Conservation (phyloP, 2,797 vertebrate species). For the Enoplosus armatus region DNA sequence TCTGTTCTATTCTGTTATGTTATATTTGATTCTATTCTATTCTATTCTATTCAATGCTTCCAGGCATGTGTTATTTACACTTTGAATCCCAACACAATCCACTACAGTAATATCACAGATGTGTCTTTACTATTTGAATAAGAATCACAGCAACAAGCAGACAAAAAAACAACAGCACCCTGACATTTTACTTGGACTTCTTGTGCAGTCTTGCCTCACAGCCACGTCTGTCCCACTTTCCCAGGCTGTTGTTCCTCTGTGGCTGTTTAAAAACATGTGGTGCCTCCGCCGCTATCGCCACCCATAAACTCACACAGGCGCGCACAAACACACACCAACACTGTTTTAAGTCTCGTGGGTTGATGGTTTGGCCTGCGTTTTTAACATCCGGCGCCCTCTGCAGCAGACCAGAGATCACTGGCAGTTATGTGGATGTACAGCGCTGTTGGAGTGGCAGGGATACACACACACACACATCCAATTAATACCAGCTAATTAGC, state of each 20-base stretch:
- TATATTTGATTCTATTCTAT: neutral
- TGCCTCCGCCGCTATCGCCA: constrained; percentile 4
- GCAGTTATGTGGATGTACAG: constrained; percentile 27
- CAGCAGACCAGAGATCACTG: constrained; percentile 29
- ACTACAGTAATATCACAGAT: neutral
- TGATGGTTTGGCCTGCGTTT: constrained; percentile 20
- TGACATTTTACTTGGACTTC: constrained; percentile 58
- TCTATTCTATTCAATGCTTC: neutral
- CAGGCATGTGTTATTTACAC: neutral
- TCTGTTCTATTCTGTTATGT: too few relatives aligned
- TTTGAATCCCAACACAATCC: neutral
- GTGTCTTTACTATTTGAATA: constrained; percentile 33
- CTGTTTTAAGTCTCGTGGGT: neutral
- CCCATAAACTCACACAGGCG: neutral
- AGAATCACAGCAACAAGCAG: constrained; percentile 1
- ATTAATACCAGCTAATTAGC: constrained; percentile 79
- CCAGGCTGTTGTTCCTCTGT: constrained; percentile 22
- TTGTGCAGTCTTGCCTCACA: constrained; percentile 46
- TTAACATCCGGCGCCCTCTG: constrained; percentile 17
- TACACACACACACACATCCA: constrained; percentile 10
- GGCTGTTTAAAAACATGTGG: constrained; percentile 34
- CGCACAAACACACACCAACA: constrained; percentile 12
- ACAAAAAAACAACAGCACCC: constrained; percentile 4
- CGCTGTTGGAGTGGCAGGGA: constrained; percentile 23
- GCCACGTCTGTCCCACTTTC: constrained; percentile 64